Conservation (phyloP, 2,113 vertebrate species). For the Oncorhynchus clarkii region DNA sequence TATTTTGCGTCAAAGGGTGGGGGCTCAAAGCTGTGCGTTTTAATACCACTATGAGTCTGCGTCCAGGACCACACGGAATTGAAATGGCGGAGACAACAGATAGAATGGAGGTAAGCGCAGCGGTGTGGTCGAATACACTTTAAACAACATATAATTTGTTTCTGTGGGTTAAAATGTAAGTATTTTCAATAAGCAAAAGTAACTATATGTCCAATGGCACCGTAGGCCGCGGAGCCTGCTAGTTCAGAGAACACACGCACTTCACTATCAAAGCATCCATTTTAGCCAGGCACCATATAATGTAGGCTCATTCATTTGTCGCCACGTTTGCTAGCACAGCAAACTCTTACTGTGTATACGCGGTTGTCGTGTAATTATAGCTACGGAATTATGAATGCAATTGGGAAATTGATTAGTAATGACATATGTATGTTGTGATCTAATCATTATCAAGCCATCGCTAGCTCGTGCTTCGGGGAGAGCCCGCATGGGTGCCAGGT, state of each 20-base stretch:
- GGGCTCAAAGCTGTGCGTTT: slow-evolving; percentile 11
- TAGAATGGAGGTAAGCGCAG: slow-evolving; percentile 72
- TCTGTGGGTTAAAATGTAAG: no score
- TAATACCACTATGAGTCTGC: slow-evolving; percentile 11
- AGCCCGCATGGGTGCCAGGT: neutral
- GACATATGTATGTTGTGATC: neutral
- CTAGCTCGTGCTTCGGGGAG: neutral
- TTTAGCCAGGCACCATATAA: slow-evolving; percentile 23
- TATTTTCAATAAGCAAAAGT: no score
- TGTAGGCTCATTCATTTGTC: slow-evolving; percentile 18
- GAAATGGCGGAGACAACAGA: slow-evolving; percentile 76
- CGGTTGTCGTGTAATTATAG: neutral
- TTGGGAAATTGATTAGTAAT: no score
- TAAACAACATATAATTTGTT: no score
- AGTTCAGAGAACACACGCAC: slow-evolving; percentile 15
- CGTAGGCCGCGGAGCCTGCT: neutral
- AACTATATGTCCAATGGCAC: neutral
- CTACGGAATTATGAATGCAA: neutral
- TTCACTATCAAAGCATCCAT: slow-evolving; percentile 35
- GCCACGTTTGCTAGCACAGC: slow-evolving; percentile 3
- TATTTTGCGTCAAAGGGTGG: slow-evolving; percentile 25
- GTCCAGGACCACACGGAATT: slow-evolving; percentile 14
- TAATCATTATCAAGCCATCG: neutral
- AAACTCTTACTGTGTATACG: neutral
- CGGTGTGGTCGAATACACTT: no score